Evolutionary conservation across 2,113 vertebrate genomes (phyloP).

Genomic region (Istiophorus platypterus): DNA sequence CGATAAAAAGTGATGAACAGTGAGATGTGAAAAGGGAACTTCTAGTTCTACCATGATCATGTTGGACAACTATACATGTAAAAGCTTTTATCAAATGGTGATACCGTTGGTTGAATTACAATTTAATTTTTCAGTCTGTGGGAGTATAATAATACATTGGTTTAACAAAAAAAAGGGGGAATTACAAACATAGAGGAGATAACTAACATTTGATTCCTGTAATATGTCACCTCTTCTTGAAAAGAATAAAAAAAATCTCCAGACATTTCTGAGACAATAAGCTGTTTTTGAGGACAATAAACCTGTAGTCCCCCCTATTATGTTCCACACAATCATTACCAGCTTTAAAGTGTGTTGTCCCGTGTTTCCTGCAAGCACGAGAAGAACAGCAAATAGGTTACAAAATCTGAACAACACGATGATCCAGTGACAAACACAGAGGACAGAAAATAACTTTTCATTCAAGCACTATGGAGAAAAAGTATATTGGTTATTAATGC

Average conservation of each 20-base stretch:
- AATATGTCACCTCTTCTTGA: not conserved
- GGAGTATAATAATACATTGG: not conserved
- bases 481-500: not conserved
- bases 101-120: not conserved
- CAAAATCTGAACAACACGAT: slow-evolving; percentile 4
- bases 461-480: not conserved
- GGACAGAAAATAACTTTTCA: not conserved
- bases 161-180: not conserved
- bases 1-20: not conserved
- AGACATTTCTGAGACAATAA: slow-evolving; percentile 6
- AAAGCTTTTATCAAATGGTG: not conserved
- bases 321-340: slow-evolving; percentile 41
- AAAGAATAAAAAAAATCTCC: slow-evolving; percentile 6
- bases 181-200: not conserved
- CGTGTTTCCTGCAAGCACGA: slow-evolving; percentile 32
- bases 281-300: slow-evolving; percentile 39
- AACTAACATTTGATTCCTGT: not conserved
- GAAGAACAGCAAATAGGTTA: slow-evolving; percentile 27
- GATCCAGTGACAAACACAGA: slow-evolving; percentile 20
- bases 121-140: not conserved
- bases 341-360: slow-evolving; percentile 18
- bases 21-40: not conserved
- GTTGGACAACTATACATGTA: not conserved
- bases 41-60: not conserved
- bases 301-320: not conserved